Base-by-base conservation (phyloP, 2,797 vertebrate genomes). In the Pipistrellus kuhlii region DNA sequence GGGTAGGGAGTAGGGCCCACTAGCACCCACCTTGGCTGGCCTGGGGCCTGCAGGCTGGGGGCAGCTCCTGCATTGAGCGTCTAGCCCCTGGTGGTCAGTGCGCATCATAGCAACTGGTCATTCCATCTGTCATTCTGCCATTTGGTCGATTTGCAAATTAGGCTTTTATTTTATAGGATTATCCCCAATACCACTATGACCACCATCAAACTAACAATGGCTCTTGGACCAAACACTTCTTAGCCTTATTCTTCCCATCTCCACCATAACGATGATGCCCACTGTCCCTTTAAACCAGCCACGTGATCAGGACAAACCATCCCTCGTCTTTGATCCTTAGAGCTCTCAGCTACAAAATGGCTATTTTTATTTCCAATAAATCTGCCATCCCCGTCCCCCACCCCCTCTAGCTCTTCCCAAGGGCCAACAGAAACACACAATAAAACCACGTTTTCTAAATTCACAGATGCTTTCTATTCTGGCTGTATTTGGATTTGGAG, bases 401-500 rank as follows among this genome's bases (percentile, higher is more conserved):
- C 59, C 59, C 59, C 25, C 59, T 30, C 59, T 8, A 76, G 53
- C 6, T 25, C 12, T 86, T 68, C 25, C 18, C 38, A n/a, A 30
- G 13, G 64, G 27, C 55, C 80, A 51, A 46, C 8, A 90, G 66
- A 94, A 88, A 76, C 1, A 92, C 25, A 71, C 71, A 92, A 66
- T 57, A 75, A 94, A 86, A 44, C 9, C 41, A 89, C 59, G 12
- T 73, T 77, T 95, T 75, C 44, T 38, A 21, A 82, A 90, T 51
- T 81, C 62, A 78, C 38, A 59, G 20, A 68, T 18, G 66, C 48
- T 86, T 86, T 89, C 57, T 72, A 81, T 59, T 86, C 80, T 87
- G 35, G 14, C 23, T 86, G 93, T 38, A 72, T 86, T 95, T 90
- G 78, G 88, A 86, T 82, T 55, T 77, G 14, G 30, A 62, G 27